Evolutionary conservation across 2,113 vertebrate species (phyloP).

Genomic region (Barnardius zonarius): DNA sequence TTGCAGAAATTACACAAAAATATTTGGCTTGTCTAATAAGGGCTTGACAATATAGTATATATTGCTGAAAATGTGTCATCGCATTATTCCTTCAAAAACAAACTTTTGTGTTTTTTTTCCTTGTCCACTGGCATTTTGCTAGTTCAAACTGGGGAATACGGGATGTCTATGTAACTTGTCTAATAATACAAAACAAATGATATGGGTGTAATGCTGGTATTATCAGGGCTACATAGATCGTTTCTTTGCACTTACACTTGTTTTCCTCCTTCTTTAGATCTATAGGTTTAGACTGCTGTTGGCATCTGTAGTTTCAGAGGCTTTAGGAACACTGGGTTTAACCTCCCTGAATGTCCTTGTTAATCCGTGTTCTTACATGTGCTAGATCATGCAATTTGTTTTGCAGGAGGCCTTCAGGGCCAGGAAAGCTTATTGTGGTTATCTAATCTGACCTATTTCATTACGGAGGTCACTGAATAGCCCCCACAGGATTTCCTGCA

Average conservation of each 20-base stretch:
- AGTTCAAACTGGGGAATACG: slow-evolving; percentile 35
- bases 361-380: slow-evolving; percentile 40
- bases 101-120: slow-evolving; percentile 22
- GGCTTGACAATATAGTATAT: slow-evolving; percentile 56
- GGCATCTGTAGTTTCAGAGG: background rate
- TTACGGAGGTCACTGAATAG: slow-evolving; percentile 36
- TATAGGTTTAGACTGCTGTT: background rate
- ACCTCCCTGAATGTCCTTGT: background rate
- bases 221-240: background rate
- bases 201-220: background rate
- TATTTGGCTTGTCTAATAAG: slow-evolving; percentile 69
- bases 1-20: slow-evolving; percentile 71
- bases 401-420: slow-evolving; percentile 34
- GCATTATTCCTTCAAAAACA: slow-evolving; percentile 66
- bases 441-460: slow-evolving; percentile 57
- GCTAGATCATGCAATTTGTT: slow-evolving; percentile 40
- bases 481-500: slow-evolving; percentile 39
- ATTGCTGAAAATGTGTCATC: slow-evolving; percentile 70
- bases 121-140: slow-evolving; percentile 60
- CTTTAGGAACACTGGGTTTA: background rate
- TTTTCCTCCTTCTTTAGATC: background rate
- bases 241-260: background rate
- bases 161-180: slow-evolving; percentile 34
- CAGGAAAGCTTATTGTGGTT: slow-evolving; percentile 39
- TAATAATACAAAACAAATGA: slow-evolving; percentile 52